Evolutionary conservation across 1,140 invertebrate species (phyloP), one percentile per base, ranked within the genome.

Genomic region (Drosophila paulistorum): DNA sequence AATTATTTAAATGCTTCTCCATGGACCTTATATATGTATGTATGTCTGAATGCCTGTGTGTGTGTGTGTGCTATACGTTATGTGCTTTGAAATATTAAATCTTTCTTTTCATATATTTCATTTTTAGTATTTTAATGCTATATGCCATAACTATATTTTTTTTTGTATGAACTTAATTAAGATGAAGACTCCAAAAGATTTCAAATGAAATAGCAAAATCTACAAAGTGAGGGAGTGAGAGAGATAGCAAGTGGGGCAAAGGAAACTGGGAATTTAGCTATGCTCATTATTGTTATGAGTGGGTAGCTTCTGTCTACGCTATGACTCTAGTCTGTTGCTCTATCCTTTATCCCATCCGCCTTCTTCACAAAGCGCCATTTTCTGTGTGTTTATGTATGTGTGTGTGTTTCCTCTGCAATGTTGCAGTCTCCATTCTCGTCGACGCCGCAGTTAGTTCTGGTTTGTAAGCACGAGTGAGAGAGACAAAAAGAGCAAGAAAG

Each of bases 231-330:
- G 2, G 20, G 9, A 51, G 7, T 9, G 45, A 23, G 3, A 51
- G 7, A 20, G 11, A 48, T 7, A 3, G 11, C 14, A 17, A 65
- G 39, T 20, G 23, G 23, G 59, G 45, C 66, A 71, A 64, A 61
- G 58, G 59, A 77, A 61, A 77, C 55, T 42, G 64, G 42, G 39
- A 14, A 66, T 55, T 60, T 57, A 65, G 51, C 58, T 48, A 74
- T 59, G 71, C 82, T 80, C 71, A 78, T 81, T 81, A 78, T 81
- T 68, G 71, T 75, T 85, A 85, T 75, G 76, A 81, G 57, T 70
- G 61, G 67, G 81, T 78, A 79, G 81, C 65, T 76, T 69, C 68
- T 71, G 60, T 63, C 62, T 63, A 41, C 81, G 78, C 82, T 69
- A 59, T 65, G 59, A 65, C 67, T 70, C 61, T 57, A 68, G 78